phyloP scores from a whole-genome alignment of 2,888 invertebrate genomes.

The Ischnus inquisitorius region DNA sequence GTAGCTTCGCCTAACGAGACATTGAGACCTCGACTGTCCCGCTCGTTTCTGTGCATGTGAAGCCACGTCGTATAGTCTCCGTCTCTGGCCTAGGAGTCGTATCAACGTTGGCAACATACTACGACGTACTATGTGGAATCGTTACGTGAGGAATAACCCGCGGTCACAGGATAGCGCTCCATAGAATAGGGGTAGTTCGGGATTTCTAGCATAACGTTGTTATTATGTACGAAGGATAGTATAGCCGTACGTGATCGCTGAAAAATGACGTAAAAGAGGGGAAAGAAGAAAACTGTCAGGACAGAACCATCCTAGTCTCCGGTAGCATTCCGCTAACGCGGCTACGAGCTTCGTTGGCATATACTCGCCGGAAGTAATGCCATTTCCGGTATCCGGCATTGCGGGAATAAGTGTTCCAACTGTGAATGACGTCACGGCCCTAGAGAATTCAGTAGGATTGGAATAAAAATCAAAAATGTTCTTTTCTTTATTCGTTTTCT shows the following conservation, averaged over 20 bases:
- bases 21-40: conserved; percentile 53
- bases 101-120: conserved; percentile 36
- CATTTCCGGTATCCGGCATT: conserved; percentile 43
- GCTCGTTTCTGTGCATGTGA: conserved; percentile 11
- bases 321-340: background rate
- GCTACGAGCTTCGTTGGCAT: conserved; percentile 26
- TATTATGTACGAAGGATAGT: conserved; percentile 56
- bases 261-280: conserved; percentile 42
- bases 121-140: conserved; percentile 36
- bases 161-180: background rate
- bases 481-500: too few relatives aligned
- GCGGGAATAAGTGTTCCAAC: background rate
- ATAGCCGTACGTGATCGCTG: conserved; percentile 59
- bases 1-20: conserved; percentile 59
- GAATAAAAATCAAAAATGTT: background rate
- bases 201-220: conserved; percentile 39
- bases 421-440: background rate
- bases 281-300: conserved; percentile 29
- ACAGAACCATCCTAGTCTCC: conserved; percentile 18
- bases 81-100: conserved; percentile 13
- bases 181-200: conserved; percentile 50
- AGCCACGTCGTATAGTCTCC: background rate
- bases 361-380: conserved; percentile 57
- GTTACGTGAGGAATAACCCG: conserved; percentile 49
- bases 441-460: background rate